These are phyloP conservation scores for Nannoperca obscura DNA, from an alignment of 2,797 vertebrate genomes.

Conservation along the genomic window DNA sequence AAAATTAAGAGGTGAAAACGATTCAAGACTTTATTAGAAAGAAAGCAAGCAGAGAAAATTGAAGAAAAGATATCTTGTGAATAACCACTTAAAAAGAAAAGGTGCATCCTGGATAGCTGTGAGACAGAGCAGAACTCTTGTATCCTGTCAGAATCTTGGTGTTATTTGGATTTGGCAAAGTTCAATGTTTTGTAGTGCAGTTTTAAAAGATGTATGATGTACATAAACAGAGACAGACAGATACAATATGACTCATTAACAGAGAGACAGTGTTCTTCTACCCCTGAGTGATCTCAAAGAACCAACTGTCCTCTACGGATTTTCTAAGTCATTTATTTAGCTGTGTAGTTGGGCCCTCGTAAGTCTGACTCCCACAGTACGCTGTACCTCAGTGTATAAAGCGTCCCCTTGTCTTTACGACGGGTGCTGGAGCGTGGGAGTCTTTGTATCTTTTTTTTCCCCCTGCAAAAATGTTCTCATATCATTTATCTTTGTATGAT, in stretches of 20 bases:
- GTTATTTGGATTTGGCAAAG: not conserved
- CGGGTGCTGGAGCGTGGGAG: constrained; percentile 56
- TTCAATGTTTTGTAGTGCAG: not conserved
- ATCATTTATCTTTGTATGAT: constrained; percentile 41
- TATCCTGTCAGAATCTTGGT: not conserved
- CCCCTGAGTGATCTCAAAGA: constrained; percentile 34
- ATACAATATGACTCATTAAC: constrained; percentile 3
- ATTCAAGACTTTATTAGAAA: not conserved
- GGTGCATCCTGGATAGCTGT: not conserved
- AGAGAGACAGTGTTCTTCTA: constrained; percentile 24
- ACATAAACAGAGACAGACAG: not conserved
- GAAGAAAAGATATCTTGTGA: not conserved
- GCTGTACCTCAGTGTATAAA: constrained; percentile 21
- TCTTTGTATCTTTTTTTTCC: constrained; percentile 12
- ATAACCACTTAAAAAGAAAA: not conserved
- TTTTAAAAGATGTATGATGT: not conserved
- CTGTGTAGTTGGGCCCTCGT: constrained; percentile 49
- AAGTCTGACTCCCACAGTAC: constrained; percentile 9
- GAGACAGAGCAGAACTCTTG: not conserved
- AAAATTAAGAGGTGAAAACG: too few species aligned
- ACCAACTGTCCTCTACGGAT: constrained; percentile 29
- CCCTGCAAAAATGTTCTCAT: constrained; percentile 48
- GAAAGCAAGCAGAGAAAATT: not conserved
- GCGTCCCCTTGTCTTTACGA: constrained; percentile 10
- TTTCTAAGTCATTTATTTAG: constrained; percentile 53